Conservation (phyloP, 2,888 invertebrate genomes). For the Synanthedon myopaeformis region DNA sequence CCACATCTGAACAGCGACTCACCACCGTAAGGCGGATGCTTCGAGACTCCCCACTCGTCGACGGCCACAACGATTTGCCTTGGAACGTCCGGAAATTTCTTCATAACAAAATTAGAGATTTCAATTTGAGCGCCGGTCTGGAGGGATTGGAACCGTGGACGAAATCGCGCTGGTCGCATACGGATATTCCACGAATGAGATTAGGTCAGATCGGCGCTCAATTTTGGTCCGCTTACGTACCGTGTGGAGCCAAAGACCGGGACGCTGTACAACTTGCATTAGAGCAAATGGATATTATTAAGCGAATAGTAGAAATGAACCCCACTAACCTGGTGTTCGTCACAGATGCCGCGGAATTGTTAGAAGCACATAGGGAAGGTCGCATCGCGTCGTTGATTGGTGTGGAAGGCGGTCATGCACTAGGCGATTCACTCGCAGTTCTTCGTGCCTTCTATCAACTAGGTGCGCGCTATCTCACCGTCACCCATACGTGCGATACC, state of each 20-base stretch:
- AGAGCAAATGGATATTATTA: constrained; percentile 89
- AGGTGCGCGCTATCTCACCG: constrained; percentile 88
- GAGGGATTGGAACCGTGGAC: constrained; percentile 84
- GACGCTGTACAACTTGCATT: constrained; percentile 87
- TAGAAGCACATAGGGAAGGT: constrained; percentile 79
- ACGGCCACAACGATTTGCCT: constrained; percentile 89
- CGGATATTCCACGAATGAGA: constrained; percentile 87
- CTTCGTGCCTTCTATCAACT: constrained; percentile 90
- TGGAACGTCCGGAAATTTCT: constrained; percentile 92
- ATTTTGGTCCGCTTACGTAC: constrained; percentile 91
- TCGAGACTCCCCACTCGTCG: constrained; percentile 77
- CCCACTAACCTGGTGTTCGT: constrained; percentile 79
- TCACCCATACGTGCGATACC: constrained; percentile 93
- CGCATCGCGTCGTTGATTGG: constrained; percentile 91
- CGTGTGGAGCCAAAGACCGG: constrained; percentile 84
- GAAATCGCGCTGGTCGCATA: constrained; percentile 90
- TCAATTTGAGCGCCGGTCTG: constrained; percentile 75
- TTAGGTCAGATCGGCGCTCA: constrained; percentile 90
- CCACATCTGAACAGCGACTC: constrained; percentile 73
- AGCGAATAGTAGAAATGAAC: constrained; percentile 78
- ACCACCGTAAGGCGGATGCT: constrained; percentile 75
- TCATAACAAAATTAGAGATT: constrained; percentile 80
- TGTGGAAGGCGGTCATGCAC: constrained; percentile 92
- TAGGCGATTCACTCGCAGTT: constrained; percentile 90
- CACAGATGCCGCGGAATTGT: constrained; percentile 76